Evolutionary conservation across 2,888 invertebrate genomes (phyloP).

Genomic region (Acrobasis consociella): DNA sequence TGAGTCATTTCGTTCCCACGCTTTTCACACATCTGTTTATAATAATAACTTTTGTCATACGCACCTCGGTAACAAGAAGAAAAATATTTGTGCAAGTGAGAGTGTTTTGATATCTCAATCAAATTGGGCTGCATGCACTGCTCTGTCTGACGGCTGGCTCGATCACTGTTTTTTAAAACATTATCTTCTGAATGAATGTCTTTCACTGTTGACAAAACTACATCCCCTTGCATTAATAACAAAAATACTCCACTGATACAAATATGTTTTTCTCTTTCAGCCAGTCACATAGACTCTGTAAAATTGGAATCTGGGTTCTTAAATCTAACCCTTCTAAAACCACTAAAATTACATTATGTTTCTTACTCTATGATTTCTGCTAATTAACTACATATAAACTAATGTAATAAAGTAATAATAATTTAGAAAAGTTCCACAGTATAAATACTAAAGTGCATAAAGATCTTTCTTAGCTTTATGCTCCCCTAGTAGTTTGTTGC

Average conservation of each 20-base stretch:
- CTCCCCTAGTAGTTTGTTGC: conserved; percentile 67
- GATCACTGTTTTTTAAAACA: conserved; percentile 56
- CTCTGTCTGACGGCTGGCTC: conserved; percentile 34
- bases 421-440: background rate
- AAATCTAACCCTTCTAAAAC: background rate
- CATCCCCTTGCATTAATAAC: conserved; percentile 16
- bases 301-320: background rate
- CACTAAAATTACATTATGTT: no score
- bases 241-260: background rate
- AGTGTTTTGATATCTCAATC: conserved; percentile 58
- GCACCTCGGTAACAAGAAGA: conserved; percentile 55
- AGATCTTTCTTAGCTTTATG: conserved; percentile 49
- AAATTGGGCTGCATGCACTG: conserved; percentile 52
- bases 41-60: conserved; percentile 52
- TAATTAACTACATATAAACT: no score
- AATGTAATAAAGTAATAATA: no score
- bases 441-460: conserved; percentile 47
- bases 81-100: conserved; percentile 61
- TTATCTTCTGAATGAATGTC: conserved; percentile 36
- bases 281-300: background rate
- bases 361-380: no score
- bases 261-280: background rate
- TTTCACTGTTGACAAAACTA: conserved; percentile 23
- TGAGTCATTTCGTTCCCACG: conserved; percentile 46
- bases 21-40: conserved; percentile 49